phyloP scores from a whole-genome alignment of 2,797 vertebrate species.

The Coregonus ussuriensis region DNA sequence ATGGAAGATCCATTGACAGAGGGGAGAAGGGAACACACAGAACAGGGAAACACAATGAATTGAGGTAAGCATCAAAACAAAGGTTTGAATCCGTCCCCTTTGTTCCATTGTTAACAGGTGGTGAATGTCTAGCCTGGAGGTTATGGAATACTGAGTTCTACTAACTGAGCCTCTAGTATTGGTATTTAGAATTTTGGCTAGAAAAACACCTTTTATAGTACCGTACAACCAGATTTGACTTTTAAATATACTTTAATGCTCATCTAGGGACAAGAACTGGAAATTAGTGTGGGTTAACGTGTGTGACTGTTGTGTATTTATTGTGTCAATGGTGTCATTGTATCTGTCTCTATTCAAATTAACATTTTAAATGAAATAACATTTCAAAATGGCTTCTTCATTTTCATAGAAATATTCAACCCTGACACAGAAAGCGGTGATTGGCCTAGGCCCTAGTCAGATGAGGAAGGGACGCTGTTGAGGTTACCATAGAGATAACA shows the following conservation, averaged over 20 bases:
- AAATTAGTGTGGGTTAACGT: too few relatives aligned
- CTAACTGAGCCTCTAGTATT: background rate
- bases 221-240: background rate
- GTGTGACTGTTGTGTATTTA: too few relatives aligned
- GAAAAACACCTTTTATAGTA: background rate
- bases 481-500: constrained; percentile 61
- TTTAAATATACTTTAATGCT: background rate
- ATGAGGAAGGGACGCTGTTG: constrained; percentile 1
- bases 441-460: background rate
- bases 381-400: background rate
- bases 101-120: constrained; percentile 64
- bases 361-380: background rate
- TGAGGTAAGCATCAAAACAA: constrained; percentile 38
- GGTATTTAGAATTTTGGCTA: background rate
- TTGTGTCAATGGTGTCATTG: too few relatives aligned
- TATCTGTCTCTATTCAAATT: background rate
- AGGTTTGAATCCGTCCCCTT: constrained; percentile 47
- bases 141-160: background rate
- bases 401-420: background rate
- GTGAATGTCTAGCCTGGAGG: constrained; percentile 57
- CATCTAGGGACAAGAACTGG: background rate
- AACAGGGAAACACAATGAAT: constrained; percentile 17
- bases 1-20: background rate
- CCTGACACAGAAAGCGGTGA: background rate
- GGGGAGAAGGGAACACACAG: constrained; percentile 8